Conservation (phyloP, 2,888 invertebrate species). For the Subacronicta megacephala region DNA sequence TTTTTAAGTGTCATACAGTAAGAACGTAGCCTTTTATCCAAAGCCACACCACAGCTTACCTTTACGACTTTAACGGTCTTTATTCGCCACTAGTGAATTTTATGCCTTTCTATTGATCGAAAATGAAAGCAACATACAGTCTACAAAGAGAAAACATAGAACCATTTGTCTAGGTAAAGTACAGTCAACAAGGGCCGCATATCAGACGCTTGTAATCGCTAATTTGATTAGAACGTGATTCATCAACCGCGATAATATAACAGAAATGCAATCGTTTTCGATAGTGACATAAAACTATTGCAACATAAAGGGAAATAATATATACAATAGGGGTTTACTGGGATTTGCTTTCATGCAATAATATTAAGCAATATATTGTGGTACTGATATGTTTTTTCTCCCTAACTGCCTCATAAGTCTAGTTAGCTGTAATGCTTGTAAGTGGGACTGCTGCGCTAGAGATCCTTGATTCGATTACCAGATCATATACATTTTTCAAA, state of each 20-base stretch:
- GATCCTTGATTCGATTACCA: too few species aligned
- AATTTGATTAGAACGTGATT: conserved; percentile 50
- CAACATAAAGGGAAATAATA: conserved; percentile 16
- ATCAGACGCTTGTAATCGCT: conserved; percentile 30
- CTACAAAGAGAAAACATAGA: neutral
- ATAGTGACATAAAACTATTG: conserved; percentile 28
- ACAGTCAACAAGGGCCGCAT: conserved; percentile 8
- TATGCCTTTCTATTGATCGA: conserved; percentile 6
- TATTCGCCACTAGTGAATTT: neutral
- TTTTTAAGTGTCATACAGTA: neutral
- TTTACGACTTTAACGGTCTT: conserved; percentile 11
- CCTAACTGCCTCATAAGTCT: too few species aligned
- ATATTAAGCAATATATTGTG: too few species aligned
- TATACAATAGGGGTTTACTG: conserved; percentile 4
- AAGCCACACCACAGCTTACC: neutral
- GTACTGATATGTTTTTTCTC: too few species aligned
- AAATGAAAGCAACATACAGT: neutral
- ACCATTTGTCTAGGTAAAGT: neutral
- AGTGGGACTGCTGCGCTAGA: too few species aligned
- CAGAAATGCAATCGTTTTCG: conserved; percentile 19
- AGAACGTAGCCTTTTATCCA: neutral
- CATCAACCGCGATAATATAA: conserved; percentile 33
- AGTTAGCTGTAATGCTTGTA: too few species aligned
- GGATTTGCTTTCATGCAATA: too few species aligned
- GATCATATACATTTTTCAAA: too few species aligned